Evolutionary conservation across 37 sponge, comb jelly and placozoan genomes (phyloP).

Genomic region (Oscarella lobularis): DNA sequence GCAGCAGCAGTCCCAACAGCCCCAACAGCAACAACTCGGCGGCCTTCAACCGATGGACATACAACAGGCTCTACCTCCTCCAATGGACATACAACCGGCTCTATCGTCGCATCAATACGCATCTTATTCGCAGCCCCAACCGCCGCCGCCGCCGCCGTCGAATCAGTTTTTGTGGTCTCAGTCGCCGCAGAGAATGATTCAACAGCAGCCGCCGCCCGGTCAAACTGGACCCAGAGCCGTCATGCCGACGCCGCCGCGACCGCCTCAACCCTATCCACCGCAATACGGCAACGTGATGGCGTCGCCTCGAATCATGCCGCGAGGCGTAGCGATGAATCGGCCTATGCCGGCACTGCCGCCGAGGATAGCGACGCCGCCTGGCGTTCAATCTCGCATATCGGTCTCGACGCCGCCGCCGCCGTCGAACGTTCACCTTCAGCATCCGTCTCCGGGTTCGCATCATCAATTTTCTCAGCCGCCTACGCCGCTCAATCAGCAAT

Average conservation of each 20-base stretch:
- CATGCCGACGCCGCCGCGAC: neutral
- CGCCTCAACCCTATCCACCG: constrained; percentile 27
- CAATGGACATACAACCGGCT: neutral
- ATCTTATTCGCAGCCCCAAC: neutral
- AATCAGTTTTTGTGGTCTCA: neutral
- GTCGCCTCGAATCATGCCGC: neutral
- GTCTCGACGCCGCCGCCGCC: neutral
- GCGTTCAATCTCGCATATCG: neutral
- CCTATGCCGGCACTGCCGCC: neutral
- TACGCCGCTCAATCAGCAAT: neutral
- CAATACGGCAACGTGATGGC: constrained; percentile 20
- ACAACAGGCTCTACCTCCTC: neutral
- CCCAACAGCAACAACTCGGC: neutral
- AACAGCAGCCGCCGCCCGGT: neutral
- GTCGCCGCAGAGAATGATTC: neutral
- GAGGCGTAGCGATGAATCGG: neutral
- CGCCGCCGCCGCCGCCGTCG: neutral
- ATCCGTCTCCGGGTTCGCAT: neutral
- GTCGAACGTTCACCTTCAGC: neutral
- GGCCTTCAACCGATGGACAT: constrained; percentile 2
- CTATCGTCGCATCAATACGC: neutral
- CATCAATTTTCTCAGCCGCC: no score
- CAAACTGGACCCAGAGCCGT: neutral
- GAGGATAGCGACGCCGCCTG: neutral
- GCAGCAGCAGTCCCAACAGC: constrained; percentile 18